Evolutionary conservation across 2,113 vertebrate species (phyloP), one percentile per base, ranked within the genome.

Genomic region (Macrotis lagotis): DNA sequence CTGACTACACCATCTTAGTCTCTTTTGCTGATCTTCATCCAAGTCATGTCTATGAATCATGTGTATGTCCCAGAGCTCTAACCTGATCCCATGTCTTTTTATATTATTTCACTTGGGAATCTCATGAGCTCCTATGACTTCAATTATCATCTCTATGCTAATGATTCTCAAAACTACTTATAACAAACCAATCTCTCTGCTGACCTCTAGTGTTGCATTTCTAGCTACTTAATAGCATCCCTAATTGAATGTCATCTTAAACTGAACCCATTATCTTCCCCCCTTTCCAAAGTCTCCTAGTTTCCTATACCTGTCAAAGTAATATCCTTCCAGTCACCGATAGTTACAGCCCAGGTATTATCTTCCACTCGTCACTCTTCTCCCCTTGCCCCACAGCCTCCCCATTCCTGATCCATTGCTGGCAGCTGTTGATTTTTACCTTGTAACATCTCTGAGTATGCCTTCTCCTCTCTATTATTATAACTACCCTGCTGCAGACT

Each of bases 1-100:
- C n/a, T 66, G 28, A 25, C n/a, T 50, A 0, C 0, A 28, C 2
- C 10, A 16, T 91, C 22, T 37, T 26, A 9, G 0, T 0, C 47
- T 96, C n/a, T 37, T 3, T 59, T 48, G 6, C 25, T 37, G 31
- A 9, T 92, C 55, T 47, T 74, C 47, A 88, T 93, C 55, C 14
- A 88, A 22, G 26, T 74, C 74, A 49, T 53, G 26, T 88, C 66
- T 44, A 37, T 22, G 49, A 44, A 26, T n/a, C 90, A 26, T 47
- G 48, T 22, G 48, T 48, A 44, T 91, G 26, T 22, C 9, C 0
- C 19, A 31, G 0, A 0, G 26, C 11, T 93, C 0, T 28, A 10
- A 66, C 44, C n/a, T 51, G 53, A 83, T 49, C 49, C 10, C 48
- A 48, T 88, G 52, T 59, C 88, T 89, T 26, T 59, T 52, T 50